Evolutionary conservation across 2,888 invertebrate species (phyloP).

Genomic region (Eupithecia abbreviata): DNA sequence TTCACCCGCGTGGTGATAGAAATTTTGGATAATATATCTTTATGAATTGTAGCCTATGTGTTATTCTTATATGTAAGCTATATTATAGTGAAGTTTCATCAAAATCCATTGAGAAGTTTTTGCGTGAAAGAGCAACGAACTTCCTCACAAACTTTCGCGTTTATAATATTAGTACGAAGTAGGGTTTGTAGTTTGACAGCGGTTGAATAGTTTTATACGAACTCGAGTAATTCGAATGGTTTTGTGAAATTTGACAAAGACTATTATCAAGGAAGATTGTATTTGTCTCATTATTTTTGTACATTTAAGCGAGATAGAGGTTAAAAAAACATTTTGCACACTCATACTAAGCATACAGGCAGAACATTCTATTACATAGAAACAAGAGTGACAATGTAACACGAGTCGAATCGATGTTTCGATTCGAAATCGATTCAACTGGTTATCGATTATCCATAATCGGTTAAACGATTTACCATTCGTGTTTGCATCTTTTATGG

Average conservation of each 20-base stretch:
- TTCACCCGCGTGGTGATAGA: too few relatives aligned
- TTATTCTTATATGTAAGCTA: too few relatives aligned
- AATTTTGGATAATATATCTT: too few relatives aligned
- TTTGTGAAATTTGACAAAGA: background rate
- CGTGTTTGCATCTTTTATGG: conserved; percentile 41
- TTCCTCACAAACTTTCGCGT: too few relatives aligned
- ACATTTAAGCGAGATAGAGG: background rate
- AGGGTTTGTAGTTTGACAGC: background rate
- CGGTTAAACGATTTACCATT: conserved; percentile 33
- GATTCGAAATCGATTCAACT: conserved; percentile 35
- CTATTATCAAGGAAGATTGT: background rate
- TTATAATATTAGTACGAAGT: too few relatives aligned
- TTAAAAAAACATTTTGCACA: background rate
- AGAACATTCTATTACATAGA: conserved; percentile 2
- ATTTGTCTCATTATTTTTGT: background rate
- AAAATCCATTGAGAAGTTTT: too few relatives aligned
- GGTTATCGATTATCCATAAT: conserved; percentile 21
- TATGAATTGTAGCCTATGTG: too few relatives aligned
- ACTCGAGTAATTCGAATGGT: background rate
- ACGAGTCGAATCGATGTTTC: conserved; percentile 34
- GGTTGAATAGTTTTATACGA: background rate
- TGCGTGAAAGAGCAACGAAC: too few relatives aligned
- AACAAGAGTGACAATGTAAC: conserved; percentile 25
- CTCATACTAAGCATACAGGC: background rate
- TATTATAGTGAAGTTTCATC: too few relatives aligned